Percentiles rank a stretch among this genome's conserved stretches.
These are phyloP conservation scores for Mobula birostris DNA, from an alignment of 2,113 vertebrate genomes.

Conservation along the genomic window DNA sequence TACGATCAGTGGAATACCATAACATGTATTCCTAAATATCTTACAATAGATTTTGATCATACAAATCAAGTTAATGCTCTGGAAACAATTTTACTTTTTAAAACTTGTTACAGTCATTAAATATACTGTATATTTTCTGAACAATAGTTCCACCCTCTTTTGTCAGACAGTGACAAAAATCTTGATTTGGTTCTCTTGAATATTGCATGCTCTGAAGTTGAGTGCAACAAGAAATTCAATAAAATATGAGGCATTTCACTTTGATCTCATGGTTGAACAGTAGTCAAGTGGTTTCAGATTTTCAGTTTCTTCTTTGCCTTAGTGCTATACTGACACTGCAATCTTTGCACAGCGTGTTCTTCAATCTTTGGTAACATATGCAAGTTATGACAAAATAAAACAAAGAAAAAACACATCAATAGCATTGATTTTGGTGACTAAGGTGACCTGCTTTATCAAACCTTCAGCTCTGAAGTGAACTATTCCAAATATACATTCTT, in stretches of 20 bases:
- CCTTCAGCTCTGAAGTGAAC: background rate
- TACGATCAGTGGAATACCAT: too few relatives aligned
- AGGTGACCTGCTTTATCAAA: background rate
- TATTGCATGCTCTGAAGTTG: background rate
- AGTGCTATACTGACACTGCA: background rate
- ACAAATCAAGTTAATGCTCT: background rate
- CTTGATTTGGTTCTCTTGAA: conserved; percentile 12
- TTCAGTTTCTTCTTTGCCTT: background rate
- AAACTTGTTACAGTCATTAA: background rate
- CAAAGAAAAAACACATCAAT: background rate
- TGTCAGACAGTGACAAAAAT: background rate
- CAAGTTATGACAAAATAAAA: background rate
- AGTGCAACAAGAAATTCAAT: conserved; percentile 34
- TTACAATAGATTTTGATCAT: background rate
- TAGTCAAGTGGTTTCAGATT: background rate
- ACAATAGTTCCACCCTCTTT: background rate
- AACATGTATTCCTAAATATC: background rate
- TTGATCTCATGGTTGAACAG: background rate
- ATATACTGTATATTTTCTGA: background rate
- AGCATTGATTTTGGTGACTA: background rate
- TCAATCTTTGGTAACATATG: background rate
- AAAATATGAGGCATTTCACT: background rate
- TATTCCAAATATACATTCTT: background rate
- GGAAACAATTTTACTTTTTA: background rate
- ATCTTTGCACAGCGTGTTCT: background rate